Conservation (phyloP, 1,140 invertebrate genomes). For the Brachionus sp. region DNA sequence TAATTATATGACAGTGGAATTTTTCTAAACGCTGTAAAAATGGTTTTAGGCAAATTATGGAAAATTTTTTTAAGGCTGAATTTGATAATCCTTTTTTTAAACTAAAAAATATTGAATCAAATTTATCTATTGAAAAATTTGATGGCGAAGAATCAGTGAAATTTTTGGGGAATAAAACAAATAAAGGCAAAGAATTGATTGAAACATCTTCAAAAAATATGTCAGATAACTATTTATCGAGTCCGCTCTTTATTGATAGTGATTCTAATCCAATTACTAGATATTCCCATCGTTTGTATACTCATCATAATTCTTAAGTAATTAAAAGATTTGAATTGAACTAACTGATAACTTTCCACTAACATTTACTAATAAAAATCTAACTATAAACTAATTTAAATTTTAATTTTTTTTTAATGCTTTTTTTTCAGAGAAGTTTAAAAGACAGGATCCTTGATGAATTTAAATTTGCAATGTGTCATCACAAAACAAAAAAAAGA, state of each 20-base stretch:
- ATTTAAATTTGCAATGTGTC: slow-evolving; percentile 44
- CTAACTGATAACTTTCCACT: neutral
- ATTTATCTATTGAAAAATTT: neutral
- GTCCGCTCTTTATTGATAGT: neutral
- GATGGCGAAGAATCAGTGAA: neutral
- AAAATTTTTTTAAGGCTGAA: slow-evolving; percentile 4
- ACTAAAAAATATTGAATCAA: neutral
- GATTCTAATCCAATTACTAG: neutral
- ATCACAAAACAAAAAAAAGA: slow-evolving; percentile 1
- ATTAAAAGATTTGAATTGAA: neutral
- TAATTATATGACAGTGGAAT: neutral
- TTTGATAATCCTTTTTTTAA: slow-evolving; percentile 16
- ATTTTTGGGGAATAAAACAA: neutral
- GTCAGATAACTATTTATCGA: neutral
- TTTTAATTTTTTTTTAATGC: neutral
- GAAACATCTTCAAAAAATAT: neutral
- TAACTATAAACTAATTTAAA: neutral
- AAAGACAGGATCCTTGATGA: slow-evolving; percentile 27
- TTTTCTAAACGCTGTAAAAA: neutral
- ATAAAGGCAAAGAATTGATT: neutral
- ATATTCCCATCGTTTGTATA: neutral
- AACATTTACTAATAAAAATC: neutral
- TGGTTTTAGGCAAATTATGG: neutral
- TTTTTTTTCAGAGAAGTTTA: slow-evolving; percentile 16
- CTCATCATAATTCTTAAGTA: slow-evolving; percentile 6